Percentiles rank a stretch among this genome's conserved stretches.
Evolutionary conservation across 2,797 vertebrate species (phyloP).

Genomic region (Hydrolagus colliei): DNA sequence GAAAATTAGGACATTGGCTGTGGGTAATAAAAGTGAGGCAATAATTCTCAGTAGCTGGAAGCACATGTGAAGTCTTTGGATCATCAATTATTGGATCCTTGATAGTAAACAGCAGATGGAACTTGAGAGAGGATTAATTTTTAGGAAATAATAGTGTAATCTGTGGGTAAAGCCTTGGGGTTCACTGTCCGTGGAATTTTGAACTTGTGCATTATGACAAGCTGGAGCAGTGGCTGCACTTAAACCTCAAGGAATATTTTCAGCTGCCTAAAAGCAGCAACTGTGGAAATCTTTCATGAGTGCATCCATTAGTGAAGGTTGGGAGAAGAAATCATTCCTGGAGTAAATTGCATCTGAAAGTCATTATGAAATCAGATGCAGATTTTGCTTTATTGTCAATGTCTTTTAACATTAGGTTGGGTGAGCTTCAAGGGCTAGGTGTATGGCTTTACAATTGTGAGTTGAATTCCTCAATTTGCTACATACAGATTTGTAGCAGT

Average conservation of each 20-base stretch:
- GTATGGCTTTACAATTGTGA: too few relatives aligned
- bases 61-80: neutral
- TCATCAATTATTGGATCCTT: neutral
- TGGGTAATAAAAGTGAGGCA: neutral
- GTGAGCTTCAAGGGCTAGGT: too few relatives aligned
- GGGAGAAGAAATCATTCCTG: neutral
- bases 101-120: neutral
- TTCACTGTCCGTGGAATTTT: neutral
- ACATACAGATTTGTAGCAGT: neutral
- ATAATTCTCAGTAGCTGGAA: neutral
- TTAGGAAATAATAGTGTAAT: neutral
- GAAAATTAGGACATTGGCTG: neutral
- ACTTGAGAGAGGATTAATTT: neutral
- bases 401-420: neutral
- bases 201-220: neutral
- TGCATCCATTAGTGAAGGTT: neutral
- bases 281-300: neutral
- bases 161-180: neutral
- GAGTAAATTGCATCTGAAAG: neutral
- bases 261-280: neutral
- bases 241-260: neutral
- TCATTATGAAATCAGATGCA: neutral
- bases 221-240: neutral
- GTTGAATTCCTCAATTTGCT: neutral
- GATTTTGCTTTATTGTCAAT: neutral